Percentiles rank a stretch among this genome's conserved stretches.
These are phyloP conservation scores for Uria lomvia DNA, from an alignment of 2,113 vertebrate genomes.

Conservation along the genomic window DNA sequence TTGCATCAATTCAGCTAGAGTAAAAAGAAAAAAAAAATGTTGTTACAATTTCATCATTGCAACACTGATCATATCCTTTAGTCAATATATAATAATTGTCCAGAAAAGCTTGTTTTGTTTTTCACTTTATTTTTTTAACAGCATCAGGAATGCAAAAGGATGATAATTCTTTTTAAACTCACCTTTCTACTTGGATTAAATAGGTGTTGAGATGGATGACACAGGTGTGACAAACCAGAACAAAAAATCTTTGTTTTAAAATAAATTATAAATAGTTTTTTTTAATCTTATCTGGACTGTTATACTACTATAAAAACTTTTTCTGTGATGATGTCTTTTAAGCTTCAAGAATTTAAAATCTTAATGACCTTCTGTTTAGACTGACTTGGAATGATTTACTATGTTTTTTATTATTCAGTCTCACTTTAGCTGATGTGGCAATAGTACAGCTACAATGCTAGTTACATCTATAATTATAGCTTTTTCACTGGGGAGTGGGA, in stretches of 20 bases:
- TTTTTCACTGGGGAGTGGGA: background rate
- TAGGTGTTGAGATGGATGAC: background rate
- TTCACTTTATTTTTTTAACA: background rate
- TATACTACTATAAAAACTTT: background rate
- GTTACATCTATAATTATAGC: background rate
- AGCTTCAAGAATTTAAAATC: background rate
- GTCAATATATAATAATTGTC: background rate
- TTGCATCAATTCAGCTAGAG: slow-evolving; percentile 82
- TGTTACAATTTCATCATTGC: background rate
- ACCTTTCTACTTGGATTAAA: background rate
- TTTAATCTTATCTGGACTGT: background rate
- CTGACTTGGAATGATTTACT: background rate
- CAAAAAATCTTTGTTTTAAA: background rate
- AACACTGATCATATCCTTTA: background rate
- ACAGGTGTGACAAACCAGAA: background rate
- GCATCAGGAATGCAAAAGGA: background rate
- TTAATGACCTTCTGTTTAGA: background rate
- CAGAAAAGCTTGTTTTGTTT: background rate
- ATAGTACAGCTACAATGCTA: background rate
- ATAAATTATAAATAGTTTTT: too few relatives aligned
- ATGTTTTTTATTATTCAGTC: background rate
- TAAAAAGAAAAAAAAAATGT: background rate
- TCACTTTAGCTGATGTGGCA: background rate
- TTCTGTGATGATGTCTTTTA: background rate
- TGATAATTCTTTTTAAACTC: background rate